Percentiles rank a stretch among this genome's conserved stretches.
These are phyloP conservation scores for Cliona cf. orientalis DNA, from an alignment of 37 sponge, comb jelly and placozoan genomes.

Conservation along the genomic window DNA sequence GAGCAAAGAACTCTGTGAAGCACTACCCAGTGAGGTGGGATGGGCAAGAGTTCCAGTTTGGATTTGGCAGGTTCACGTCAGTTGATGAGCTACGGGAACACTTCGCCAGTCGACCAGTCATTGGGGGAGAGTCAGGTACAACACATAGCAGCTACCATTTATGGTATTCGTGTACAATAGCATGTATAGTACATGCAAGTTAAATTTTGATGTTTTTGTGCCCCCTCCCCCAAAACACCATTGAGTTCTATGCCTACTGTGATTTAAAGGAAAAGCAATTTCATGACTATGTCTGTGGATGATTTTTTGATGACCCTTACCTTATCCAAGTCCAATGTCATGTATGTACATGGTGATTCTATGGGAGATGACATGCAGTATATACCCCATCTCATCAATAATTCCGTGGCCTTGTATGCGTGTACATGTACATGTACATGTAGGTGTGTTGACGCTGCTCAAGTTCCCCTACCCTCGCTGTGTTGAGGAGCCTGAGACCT, in stretches of 20 bases:
- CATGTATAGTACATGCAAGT: too few relatives aligned
- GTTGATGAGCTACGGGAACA: constrained; percentile 76
- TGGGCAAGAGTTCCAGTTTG: constrained; percentile 78
- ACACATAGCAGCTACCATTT: too few relatives aligned
- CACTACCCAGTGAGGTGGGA: constrained; percentile 85
- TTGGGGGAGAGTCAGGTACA: constrained; percentile 81
- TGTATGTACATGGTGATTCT: background rate
- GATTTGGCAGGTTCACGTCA: constrained; percentile 72
- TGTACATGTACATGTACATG: background rate
- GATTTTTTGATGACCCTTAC: too few relatives aligned
- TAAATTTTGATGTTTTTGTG: too few relatives aligned
- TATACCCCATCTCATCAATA: background rate
- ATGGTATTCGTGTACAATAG: too few relatives aligned
- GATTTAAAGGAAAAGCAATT: too few relatives aligned
- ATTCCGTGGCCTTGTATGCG: background rate
- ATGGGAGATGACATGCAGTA: background rate
- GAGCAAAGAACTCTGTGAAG: constrained; percentile 78
- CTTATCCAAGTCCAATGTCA: background rate
- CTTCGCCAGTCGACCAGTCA: constrained; percentile 87
- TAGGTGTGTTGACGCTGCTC: constrained; percentile 58
- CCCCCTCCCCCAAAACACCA: too few relatives aligned
- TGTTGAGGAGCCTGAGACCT: constrained; percentile 73
- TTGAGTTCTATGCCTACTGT: too few relatives aligned
- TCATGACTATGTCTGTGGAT: too few relatives aligned
- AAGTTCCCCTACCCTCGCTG: constrained; percentile 75